phyloP scores from a whole-genome alignment of 1,140 invertebrate genomes.

The Phthorimaea operculella region DNA sequence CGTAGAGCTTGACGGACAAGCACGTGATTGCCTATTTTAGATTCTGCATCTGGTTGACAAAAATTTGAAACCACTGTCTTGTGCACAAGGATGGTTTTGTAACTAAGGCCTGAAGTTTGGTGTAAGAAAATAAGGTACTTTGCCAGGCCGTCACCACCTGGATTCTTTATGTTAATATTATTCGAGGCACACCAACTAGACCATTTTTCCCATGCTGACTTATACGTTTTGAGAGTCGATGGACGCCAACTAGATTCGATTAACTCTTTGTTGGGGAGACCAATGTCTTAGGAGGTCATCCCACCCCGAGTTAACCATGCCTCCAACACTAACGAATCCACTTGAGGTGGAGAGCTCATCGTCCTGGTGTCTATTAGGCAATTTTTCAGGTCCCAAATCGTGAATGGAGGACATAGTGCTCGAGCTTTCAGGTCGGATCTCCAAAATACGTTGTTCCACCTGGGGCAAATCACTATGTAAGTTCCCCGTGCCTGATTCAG shows the following conservation, averaged over 20 bases:
- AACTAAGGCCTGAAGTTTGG: neutral
- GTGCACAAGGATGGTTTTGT: neutral
- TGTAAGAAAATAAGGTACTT: neutral
- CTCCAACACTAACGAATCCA: neutral
- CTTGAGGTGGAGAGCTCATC: neutral
- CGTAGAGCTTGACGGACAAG: neutral
- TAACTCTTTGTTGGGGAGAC: neutral
- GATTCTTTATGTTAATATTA: neutral
- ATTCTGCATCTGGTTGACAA: neutral
- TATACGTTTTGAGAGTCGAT: neutral
- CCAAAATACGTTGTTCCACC: neutral
- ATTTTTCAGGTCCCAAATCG: neutral
- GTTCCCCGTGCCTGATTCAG: neutral
- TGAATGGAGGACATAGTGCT: neutral
- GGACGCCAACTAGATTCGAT: neutral
- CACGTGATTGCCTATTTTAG: neutral
- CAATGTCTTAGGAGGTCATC: neutral
- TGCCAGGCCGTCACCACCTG: neutral
- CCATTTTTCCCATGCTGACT: neutral
- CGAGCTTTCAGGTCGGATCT: neutral
- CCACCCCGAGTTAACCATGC: neutral
- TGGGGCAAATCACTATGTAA: neutral
- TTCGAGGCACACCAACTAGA: neutral
- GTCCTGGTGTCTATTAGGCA: neutral
- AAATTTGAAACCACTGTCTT: neutral